Conservation (phyloP, 2,797 vertebrate genomes). For the Lagodon rhomboides region DNA sequence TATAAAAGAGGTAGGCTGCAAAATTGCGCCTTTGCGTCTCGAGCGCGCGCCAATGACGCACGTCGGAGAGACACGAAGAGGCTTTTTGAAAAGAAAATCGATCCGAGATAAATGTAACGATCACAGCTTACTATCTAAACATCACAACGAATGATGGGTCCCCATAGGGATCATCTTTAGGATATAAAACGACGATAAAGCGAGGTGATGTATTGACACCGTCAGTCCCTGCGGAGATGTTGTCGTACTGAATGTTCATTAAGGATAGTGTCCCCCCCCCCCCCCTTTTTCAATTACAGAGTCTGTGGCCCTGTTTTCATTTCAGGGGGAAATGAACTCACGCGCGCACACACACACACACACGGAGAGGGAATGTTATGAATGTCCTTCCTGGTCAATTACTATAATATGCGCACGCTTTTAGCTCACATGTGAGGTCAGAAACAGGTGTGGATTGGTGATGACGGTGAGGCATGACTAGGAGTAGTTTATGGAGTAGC, state of each 20-base stretch:
- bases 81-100: slow-evolving; percentile 33
- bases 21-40: slow-evolving; percentile 66
- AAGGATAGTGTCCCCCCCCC: slow-evolving; percentile 47
- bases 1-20: slow-evolving; percentile 33
- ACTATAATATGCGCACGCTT: slow-evolving; percentile 48
- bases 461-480: slow-evolving; percentile 57
- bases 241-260: slow-evolving; percentile 50
- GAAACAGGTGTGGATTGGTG: slow-evolving; percentile 70
- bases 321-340: slow-evolving; percentile 25
- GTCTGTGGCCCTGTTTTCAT: slow-evolving; percentile 34
- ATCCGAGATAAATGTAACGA: slow-evolving; percentile 33
- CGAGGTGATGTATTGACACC: slow-evolving; percentile 5
- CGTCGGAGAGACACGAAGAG: slow-evolving; percentile 39
- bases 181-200: slow-evolving; percentile 18
- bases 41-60: slow-evolving; percentile 70
- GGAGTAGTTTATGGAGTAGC: slow-evolving; percentile 54
- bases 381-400: slow-evolving; percentile 43
- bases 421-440: slow-evolving; percentile 43
- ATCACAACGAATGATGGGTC: slow-evolving; percentile 10
- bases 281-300: slow-evolving; percentile 37
- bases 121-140: slow-evolving; percentile 2
- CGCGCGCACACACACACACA: neutral
- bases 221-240: neutral
- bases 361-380: neutral
- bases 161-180: neutral